Base-by-base conservation (phyloP, 2,113 vertebrate genomes). In the Neopipo cinnamomea region DNA sequence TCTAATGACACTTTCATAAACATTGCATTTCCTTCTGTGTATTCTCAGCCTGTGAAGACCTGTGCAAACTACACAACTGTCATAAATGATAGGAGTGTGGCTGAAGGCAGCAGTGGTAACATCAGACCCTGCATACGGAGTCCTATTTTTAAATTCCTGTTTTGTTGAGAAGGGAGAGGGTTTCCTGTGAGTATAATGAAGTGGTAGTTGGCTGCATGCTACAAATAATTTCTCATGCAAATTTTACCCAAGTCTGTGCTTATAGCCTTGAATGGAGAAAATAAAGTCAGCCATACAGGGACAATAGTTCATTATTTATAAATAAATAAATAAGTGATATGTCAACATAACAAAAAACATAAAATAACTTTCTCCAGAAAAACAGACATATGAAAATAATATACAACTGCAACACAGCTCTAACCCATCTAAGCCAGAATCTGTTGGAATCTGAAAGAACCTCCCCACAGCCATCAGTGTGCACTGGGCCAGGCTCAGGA, bases 181-280 rank as follows among this genome's bases (percentile, higher is more conserved):
- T 83, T 93, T 94, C 90, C 90, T 91, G 63, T 83, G 56, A 80
- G 31, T 61, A 28, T 47, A 59, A 67, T 47, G 62, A 95, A 85
- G 47, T 47, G 42, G 25, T 44, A 14, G 53, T 74, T 96, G 74
- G 18, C 37, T 85, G 71, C 4, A 2, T 91, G 59, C 47, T 91
- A 39, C 52, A 83, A 85, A 90, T 80, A 83, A 71, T 84, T 94
- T 67, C 55, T 71, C 30, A 96, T 55, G 68, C 78, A 96, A 93
- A 96, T 96, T 91, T 79, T 59, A 70, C 59, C 28, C 33, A n/a
- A 41, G 67, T 14, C 28, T 88, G 42, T 63, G 24, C 21, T 66
- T 39, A 58, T 6, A 55, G 50, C 21, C 15, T 12, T 80, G 58
- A 83, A 77, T 22, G n/a, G 39, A 87, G 41, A 75, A 82, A 83